Evolutionary conservation across 2,113 vertebrate species (phyloP).

Genomic region (Alaudala cheleensis): DNA sequence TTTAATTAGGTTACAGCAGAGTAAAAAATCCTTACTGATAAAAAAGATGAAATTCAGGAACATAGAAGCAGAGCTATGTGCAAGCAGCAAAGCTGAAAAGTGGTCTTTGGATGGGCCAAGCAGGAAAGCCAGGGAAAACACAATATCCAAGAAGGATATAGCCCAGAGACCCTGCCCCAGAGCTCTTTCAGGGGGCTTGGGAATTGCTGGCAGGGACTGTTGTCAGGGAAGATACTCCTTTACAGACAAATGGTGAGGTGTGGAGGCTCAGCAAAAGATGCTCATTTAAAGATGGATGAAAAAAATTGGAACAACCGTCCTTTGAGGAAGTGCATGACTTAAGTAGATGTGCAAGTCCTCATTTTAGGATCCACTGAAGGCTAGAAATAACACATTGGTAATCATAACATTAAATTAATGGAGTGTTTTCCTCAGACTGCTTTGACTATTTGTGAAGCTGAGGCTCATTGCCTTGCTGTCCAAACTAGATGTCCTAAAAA

Average conservation of each 20-base stretch:
- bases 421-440: neutral
- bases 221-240: neutral
- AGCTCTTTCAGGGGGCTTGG: neutral
- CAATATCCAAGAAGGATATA: neutral
- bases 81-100: neutral
- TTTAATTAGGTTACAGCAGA: neutral
- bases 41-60: neutral
- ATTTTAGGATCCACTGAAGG: neutral
- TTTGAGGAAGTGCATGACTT: neutral
- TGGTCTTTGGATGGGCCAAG: neutral
- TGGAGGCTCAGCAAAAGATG: neutral
- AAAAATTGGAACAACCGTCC: neutral
- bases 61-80: neutral
- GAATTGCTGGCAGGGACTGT: neutral
- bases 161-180: neutral
- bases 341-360: neutral
- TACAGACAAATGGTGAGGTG: neutral
- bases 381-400: neutral
- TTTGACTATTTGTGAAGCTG: neutral
- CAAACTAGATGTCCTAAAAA: neutral
- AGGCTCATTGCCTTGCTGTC: neutral
- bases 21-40: neutral
- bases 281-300: neutral
- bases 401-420: neutral
- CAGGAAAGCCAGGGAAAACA: neutral